Conservation (phyloP, 2,797 vertebrate species). For the Chaenodraco wilsoni region DNA sequence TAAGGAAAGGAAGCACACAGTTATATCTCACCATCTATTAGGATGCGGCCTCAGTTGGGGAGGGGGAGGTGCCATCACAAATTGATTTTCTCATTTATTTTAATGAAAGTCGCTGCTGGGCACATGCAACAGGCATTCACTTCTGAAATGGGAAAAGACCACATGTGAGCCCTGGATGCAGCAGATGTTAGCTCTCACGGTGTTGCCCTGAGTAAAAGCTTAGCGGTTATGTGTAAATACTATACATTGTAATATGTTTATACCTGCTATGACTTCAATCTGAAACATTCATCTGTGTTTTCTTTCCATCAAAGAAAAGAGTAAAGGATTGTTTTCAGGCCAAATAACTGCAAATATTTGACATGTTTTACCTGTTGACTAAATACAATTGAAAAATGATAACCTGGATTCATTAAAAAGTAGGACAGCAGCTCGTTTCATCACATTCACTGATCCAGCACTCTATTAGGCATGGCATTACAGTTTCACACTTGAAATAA, state of each 20-base stretch:
- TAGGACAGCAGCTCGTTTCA: slow-evolving; percentile 16
- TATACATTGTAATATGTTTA: not conserved
- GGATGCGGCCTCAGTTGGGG: slow-evolving; percentile 32
- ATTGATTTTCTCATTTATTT: slow-evolving; percentile 79
- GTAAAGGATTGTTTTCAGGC: not conserved
- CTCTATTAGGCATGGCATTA: slow-evolving; percentile 62
- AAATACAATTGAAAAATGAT: not conserved
- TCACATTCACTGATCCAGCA: slow-evolving; percentile 22
- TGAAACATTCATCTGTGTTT: not conserved
- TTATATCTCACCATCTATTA: slow-evolving; percentile 59
- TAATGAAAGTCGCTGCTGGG: slow-evolving; percentile 70
- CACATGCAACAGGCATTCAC: slow-evolving; percentile 58
- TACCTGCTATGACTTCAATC: not conserved
- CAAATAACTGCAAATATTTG: not conserved
- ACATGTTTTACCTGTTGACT: slow-evolving; percentile 10
- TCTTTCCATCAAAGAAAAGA: no score
- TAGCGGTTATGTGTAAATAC: slow-evolving; percentile 7
- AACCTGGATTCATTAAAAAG: slow-evolving; percentile 11
- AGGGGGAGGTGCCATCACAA: slow-evolving; percentile 43
- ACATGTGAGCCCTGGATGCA: slow-evolving; percentile 4
- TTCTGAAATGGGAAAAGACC: slow-evolving; percentile 38
- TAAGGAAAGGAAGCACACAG: slow-evolving; percentile 17
- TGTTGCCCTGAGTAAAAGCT: not conserved
- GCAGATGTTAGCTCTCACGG: slow-evolving; percentile 2
- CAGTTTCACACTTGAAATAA: slow-evolving; percentile 38